Conservation (phyloP, 2,888 invertebrate species). For the Mythimna vitellina region DNA sequence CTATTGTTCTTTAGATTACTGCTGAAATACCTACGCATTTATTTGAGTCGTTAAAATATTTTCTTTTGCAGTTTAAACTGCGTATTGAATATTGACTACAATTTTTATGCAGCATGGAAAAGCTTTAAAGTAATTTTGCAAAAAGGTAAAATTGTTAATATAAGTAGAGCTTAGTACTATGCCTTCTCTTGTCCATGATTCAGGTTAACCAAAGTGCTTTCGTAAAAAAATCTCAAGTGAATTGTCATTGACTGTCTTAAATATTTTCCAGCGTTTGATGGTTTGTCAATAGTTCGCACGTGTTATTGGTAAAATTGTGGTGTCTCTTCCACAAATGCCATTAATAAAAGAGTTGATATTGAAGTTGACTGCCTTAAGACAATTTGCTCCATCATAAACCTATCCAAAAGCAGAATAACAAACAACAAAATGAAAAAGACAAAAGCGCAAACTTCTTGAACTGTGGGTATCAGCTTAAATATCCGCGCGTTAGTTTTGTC, state of each 20-base stretch:
- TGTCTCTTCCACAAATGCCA: no score
- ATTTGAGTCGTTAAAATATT: constrained; percentile 32
- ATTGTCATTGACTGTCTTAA: background rate
- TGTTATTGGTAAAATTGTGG: no score
- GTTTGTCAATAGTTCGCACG: no score
- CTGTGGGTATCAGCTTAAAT: constrained; percentile 78
- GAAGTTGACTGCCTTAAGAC: background rate
- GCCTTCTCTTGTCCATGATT: background rate
- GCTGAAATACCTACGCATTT: constrained; percentile 61
- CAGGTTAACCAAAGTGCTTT: background rate
- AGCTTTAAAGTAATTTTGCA: background rate
- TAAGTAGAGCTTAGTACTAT: background rate
- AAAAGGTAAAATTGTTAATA: background rate
- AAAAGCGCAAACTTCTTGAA: constrained; percentile 65
- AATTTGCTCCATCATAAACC: constrained; percentile 20
- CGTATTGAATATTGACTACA: background rate
- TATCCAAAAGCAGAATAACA: constrained; percentile 27
- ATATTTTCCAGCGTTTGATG: no score
- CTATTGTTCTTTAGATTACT: constrained; percentile 77
- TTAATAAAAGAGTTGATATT: no score
- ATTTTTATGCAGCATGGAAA: background rate
- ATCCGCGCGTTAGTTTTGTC: constrained; percentile 77
- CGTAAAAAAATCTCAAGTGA: background rate
- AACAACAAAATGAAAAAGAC: constrained; percentile 66
- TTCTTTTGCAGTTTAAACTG: constrained; percentile 16